Percentiles rank a stretch among this genome's conserved stretches.
phyloP scores from a whole-genome alignment of 2,888 invertebrate species.

The Lissonota sp. region DNA sequence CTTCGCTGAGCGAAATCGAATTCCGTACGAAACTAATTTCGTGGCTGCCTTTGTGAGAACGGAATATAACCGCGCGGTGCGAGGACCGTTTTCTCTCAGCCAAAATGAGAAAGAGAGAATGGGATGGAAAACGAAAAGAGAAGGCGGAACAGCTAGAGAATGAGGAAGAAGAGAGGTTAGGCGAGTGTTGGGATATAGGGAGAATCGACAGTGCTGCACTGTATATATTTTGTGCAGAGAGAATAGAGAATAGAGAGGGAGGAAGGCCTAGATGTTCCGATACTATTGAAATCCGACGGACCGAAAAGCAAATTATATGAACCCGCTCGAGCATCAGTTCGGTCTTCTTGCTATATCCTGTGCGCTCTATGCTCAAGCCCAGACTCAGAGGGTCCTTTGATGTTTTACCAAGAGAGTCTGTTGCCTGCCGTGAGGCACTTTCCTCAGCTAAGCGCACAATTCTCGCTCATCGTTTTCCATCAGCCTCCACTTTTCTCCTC shows the following conservation, averaged over 20 bases:
- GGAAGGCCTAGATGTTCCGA: constrained; percentile 73
- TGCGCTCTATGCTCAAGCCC: constrained; percentile 12
- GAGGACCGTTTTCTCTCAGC: not conserved
- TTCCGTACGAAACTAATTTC: constrained; percentile 82
- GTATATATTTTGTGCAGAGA: constrained; percentile 12
- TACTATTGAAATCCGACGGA: constrained; percentile 81
- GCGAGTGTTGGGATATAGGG: constrained; percentile 43
- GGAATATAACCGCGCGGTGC: constrained; percentile 70
- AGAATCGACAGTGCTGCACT: constrained; percentile 33
- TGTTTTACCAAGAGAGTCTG: constrained; percentile 72
- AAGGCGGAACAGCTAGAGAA: constrained; percentile 35
- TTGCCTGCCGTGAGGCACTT: constrained; percentile 56
- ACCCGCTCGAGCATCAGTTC: constrained; percentile 72
- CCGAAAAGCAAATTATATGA: constrained; percentile 83
- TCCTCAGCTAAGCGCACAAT: constrained; percentile 57
- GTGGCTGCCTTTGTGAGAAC: constrained; percentile 77
- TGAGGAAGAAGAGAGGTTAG: not conserved
- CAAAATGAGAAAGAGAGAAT: constrained; percentile 33
- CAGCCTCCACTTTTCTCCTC: constrained; percentile 21
- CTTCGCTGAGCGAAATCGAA: constrained; percentile 73
- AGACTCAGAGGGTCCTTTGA: constrained; percentile 75
- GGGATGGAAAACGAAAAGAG: not conserved
- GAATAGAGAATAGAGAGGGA: constrained; percentile 26
- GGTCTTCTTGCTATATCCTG: constrained; percentile 44
- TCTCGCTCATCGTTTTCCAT: constrained; percentile 45